These are phyloP conservation scores for Callinectes sapidus DNA, from an alignment of 2,888 invertebrate genomes.

Conservation along the genomic window DNA sequence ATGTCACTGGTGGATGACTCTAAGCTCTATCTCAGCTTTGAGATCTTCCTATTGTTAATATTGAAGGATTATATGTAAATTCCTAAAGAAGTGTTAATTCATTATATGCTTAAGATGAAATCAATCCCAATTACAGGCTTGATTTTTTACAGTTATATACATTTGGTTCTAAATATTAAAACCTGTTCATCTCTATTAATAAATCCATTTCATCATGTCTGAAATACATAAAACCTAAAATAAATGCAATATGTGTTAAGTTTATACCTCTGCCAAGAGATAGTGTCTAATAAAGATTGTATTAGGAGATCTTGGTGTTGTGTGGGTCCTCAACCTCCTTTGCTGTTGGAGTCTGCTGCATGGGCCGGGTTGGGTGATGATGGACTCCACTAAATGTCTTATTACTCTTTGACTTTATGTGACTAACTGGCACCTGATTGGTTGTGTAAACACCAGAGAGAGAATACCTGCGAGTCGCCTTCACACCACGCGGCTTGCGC, in stretches of 20 bases:
- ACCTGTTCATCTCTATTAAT: background rate
- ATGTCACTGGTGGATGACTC: conserved; percentile 16
- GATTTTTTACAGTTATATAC: background rate
- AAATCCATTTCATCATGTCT: background rate
- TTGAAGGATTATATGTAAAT: background rate
- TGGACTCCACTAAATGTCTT: conserved; percentile 61
- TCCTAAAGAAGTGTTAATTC: conserved; percentile 11
- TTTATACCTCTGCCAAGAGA: background rate
- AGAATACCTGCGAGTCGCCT: conserved; percentile 64
- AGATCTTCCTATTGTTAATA: conserved; percentile 28
- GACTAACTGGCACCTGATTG: conserved; percentile 68
- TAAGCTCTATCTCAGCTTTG: background rate
- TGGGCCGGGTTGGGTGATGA: conserved; percentile 57
- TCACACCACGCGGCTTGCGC: conserved; percentile 45
- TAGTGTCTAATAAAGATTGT: background rate
- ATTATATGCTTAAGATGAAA: conserved; percentile 17
- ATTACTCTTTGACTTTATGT: conserved; percentile 57
- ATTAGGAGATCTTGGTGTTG: conserved; percentile 37
- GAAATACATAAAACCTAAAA: conserved; percentile 20
- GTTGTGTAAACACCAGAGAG: conserved; percentile 71
- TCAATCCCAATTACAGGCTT: background rate
- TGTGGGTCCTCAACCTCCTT: conserved; percentile 43
- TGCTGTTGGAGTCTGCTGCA: conserved; percentile 36
- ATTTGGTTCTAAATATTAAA: conserved; percentile 20
- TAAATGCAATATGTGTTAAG: conserved; percentile 21